phyloP scores from a whole-genome alignment of 2,888 invertebrate species.

The Drosophila borealis region DNA sequence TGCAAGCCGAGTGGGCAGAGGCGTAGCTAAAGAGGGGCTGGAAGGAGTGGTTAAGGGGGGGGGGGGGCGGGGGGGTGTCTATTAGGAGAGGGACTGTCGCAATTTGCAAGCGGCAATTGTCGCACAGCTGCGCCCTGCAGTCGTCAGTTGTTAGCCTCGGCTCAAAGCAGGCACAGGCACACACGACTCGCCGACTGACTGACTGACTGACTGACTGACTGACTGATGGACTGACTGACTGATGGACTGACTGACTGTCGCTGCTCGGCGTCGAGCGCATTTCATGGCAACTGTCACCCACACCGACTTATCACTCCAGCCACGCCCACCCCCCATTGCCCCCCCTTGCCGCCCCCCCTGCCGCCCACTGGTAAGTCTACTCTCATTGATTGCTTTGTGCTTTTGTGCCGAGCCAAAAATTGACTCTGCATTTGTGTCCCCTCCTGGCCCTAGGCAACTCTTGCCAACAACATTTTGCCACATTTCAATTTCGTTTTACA shows the following conservation, averaged over 20 bases:
- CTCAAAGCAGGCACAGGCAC: conserved; percentile 18
- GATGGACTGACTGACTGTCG: conserved; percentile 38
- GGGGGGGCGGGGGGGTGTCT: neutral
- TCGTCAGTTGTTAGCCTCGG: neutral
- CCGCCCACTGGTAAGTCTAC: neutral
- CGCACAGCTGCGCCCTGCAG: conserved; percentile 5
- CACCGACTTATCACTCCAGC: neutral
- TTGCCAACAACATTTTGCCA: conserved; percentile 6
- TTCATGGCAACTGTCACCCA: conserved; percentile 32
- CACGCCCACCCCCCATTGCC: neutral
- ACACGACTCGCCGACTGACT: conserved; percentile 18
- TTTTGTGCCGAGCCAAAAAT: conserved; percentile 18
- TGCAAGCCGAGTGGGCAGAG: neutral
- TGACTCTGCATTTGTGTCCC: conserved; percentile 3
- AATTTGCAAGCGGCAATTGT: conserved; percentile 2
- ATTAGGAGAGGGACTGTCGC: neutral
- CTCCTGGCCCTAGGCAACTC: neutral
- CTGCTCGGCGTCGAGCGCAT: conserved; percentile 32
- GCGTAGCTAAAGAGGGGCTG: no score
- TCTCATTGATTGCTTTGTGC: conserved; percentile 58
- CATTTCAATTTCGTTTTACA: conserved; percentile 52
- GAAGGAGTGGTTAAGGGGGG: neutral
- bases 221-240: conserved; percentile 14
- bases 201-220: conserved; percentile 24
- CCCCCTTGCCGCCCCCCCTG: neutral